Percentiles rank a stretch among this genome's conserved stretches.
Evolutionary conservation across 2,797 vertebrate species (phyloP).

Genomic region (Gymnoscopelus braueri): DNA sequence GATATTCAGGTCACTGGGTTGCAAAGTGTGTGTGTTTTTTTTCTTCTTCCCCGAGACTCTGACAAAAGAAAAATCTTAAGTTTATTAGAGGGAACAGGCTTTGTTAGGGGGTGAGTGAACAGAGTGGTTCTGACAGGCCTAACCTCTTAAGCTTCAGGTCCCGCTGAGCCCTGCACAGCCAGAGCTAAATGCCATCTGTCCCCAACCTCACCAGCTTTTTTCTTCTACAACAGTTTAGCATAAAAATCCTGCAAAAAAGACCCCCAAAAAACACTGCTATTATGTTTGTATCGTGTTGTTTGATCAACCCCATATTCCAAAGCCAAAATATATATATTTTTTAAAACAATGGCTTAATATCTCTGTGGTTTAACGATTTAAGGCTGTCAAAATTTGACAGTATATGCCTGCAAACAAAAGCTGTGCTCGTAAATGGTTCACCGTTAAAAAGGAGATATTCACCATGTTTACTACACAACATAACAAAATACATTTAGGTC

Average conservation of each 20-base stretch:
- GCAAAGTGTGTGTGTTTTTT: slow-evolving; percentile 41
- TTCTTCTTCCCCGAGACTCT: background rate
- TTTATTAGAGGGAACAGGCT: slow-evolving; percentile 92
- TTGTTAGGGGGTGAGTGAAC: slow-evolving; percentile 95
- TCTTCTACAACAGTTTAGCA: slow-evolving; percentile 66
- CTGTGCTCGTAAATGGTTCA: background rate
- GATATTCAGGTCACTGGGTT: slow-evolving; percentile 47
- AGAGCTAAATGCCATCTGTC: slow-evolving; percentile 98
- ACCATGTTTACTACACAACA: too few species aligned
- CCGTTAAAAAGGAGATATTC: too few species aligned
- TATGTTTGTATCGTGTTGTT: slow-evolving; percentile 17
- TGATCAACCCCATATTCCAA: background rate
- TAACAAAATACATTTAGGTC: too few species aligned
- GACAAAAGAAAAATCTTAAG: slow-evolving; percentile 84
- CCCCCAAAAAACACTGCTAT: slow-evolving; percentile 27
- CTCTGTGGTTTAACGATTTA: too few species aligned
- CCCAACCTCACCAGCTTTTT: slow-evolving; percentile 75
- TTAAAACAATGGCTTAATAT: background rate
- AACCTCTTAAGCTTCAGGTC: slow-evolving; percentile 96
- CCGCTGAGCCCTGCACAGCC: slow-evolving; percentile 96
- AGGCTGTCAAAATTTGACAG: background rate
- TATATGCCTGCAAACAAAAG: background rate
- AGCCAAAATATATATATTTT: background rate
- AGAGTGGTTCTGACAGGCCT: slow-evolving; percentile 98
- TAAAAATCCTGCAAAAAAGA: slow-evolving; percentile 52